Percentiles rank a stretch among this genome's conserved stretches.
These are phyloP conservation scores for Heterohyrax brucei DNA, from an alignment of 2,797 vertebrate species.

Conservation along the genomic window DNA sequence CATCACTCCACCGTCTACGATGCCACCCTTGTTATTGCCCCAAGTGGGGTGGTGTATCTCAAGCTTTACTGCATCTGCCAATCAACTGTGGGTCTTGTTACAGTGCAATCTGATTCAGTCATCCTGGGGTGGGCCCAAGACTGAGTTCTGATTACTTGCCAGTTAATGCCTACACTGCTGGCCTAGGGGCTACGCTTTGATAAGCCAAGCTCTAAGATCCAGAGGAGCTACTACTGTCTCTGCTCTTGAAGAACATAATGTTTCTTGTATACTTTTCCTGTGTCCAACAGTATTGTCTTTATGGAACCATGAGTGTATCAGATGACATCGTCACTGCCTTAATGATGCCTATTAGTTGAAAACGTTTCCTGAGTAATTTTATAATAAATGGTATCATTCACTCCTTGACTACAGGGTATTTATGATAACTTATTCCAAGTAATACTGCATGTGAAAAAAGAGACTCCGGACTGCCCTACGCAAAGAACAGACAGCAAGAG, in stretches of 20 bases:
- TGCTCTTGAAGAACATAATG: background rate
- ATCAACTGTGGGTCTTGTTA: background rate
- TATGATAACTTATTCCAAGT: conserved; percentile 63
- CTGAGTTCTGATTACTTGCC: background rate
- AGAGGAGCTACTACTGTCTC: background rate
- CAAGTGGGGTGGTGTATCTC: background rate
- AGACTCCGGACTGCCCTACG: background rate
- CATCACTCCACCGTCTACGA: background rate
- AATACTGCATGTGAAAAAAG: conserved; percentile 52
- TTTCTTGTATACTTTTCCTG: conserved; percentile 44
- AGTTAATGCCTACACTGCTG: background rate
- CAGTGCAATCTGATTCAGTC: background rate
- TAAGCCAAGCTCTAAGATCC: background rate
- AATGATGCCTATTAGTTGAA: conserved; percentile 57
- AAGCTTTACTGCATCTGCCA: background rate
- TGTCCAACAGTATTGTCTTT: conserved; percentile 24
- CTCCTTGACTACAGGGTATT: conserved; percentile 62
- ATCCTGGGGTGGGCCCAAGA: background rate
- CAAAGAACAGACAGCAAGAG: conserved; percentile 63
- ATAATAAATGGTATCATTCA: conserved; percentile 72
- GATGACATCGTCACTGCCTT: conserved; percentile 18
- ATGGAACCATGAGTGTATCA: background rate
- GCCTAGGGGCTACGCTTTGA: background rate
- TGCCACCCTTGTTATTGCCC: background rate
- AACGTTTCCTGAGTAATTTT: conserved; percentile 64